Evolutionary conservation across 2,113 vertebrate genomes (phyloP).

Genomic region (Bostrychus sinensis): DNA sequence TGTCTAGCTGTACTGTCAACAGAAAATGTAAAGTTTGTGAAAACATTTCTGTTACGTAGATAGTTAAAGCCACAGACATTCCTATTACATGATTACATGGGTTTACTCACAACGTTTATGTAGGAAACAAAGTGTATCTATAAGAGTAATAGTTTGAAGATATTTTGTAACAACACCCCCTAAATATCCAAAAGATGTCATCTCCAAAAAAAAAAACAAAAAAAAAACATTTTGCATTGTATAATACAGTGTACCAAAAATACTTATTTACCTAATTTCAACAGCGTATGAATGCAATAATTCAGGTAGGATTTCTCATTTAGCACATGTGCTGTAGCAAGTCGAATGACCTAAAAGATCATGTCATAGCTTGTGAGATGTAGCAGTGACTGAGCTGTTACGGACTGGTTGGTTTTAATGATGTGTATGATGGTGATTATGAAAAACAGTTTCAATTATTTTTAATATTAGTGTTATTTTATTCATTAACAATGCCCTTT

Average conservation of each 20-base stretch:
- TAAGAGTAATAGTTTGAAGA: slow-evolving; percentile 19
- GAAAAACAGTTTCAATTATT: slow-evolving; percentile 61
- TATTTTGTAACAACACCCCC: slow-evolving; percentile 40
- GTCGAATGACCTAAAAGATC: slow-evolving; percentile 60
- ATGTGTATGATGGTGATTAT: slow-evolving; percentile 52
- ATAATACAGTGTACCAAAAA: slow-evolving; percentile 67
- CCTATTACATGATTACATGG: slow-evolving; percentile 18
- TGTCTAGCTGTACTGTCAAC: slow-evolving; percentile 45
- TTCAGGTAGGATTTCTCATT: slow-evolving; percentile 79
- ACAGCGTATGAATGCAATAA: slow-evolving; percentile 89
- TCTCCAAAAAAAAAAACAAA: slow-evolving; percentile 60
- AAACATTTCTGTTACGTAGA: slow-evolving; percentile 23
- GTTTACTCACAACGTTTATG: slow-evolving; percentile 17
- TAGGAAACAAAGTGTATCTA: slow-evolving; percentile 6
- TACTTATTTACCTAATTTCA: slow-evolving; percentile 77
- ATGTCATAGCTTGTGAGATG: slow-evolving; percentile 40
- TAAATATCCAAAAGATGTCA: slow-evolving; percentile 48
- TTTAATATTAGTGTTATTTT: slow-evolving; percentile 62
- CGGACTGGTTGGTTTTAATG: slow-evolving; percentile 26
- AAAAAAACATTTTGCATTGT: slow-evolving; percentile 60
- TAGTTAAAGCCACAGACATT: slow-evolving; percentile 34
- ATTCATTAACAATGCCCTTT: slow-evolving; percentile 53
- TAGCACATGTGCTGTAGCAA: slow-evolving; percentile 75
- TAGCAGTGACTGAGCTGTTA: slow-evolving; percentile 36
- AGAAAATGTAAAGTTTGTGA: slow-evolving; percentile 36